Conservation (phyloP, 2,113 vertebrate genomes). For the Atherinomorus stipes region DNA sequence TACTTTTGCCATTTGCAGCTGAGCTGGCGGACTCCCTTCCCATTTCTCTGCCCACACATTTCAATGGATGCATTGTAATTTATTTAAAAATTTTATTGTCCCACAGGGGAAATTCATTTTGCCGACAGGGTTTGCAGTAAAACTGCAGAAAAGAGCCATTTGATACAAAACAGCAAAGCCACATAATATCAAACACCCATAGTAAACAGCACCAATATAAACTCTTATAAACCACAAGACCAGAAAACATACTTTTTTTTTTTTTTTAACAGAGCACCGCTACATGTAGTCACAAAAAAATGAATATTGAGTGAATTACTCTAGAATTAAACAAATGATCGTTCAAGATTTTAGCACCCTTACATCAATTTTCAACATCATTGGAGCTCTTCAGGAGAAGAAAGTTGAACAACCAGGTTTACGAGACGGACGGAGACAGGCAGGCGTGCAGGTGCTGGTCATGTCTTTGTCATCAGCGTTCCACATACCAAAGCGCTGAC, state of each 20-base stretch:
- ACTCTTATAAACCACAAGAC: background rate
- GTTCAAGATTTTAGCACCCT: too few relatives aligned
- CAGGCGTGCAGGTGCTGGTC: slow-evolving; percentile 52
- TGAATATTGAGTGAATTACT: too few relatives aligned
- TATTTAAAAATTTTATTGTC: slow-evolving; percentile 36
- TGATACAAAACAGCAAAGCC: slow-evolving; percentile 11
- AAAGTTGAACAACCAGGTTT: slow-evolving; percentile 52
- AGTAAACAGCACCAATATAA: slow-evolving; percentile 18
- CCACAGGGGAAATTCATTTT: slow-evolving; percentile 30
- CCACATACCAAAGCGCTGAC: slow-evolving; percentile 77
- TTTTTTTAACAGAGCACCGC: too few relatives aligned
- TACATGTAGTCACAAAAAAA: too few relatives aligned
- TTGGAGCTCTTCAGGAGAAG: slow-evolving; percentile 3
- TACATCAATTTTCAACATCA: background rate
- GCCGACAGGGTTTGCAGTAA: slow-evolving; percentile 34
- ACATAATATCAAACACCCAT: slow-evolving; percentile 11
- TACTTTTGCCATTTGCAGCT: background rate
- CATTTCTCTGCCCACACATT: slow-evolving; percentile 8
- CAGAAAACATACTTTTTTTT: background rate
- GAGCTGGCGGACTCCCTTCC: background rate
- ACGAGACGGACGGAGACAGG: slow-evolving; percentile 45
- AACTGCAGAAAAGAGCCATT: slow-evolving; percentile 10
- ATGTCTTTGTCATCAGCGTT: slow-evolving; percentile 57
- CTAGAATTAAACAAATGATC: too few relatives aligned
- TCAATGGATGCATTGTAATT: slow-evolving; percentile 26